These are phyloP conservation scores for Hystrix brachyura DNA, from an alignment of 2,113 vertebrate species.

Conservation along the genomic window DNA sequence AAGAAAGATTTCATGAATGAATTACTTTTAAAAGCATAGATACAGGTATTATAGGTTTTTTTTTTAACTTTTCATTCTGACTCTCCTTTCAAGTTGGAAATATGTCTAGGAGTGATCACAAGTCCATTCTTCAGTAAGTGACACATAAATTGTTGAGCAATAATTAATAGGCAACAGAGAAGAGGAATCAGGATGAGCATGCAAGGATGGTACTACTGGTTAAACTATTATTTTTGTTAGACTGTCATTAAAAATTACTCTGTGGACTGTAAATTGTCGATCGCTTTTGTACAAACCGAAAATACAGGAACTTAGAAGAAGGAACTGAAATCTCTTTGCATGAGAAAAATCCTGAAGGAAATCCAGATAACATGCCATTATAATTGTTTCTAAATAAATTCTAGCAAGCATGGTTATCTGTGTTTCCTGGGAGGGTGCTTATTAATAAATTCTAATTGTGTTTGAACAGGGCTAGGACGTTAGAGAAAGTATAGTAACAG, in stretches of 20 bases:
- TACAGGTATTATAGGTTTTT: background rate
- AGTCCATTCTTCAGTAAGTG: background rate
- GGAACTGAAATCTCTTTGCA: background rate
- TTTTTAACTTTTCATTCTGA: background rate
- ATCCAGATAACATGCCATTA: background rate
- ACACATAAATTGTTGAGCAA: background rate
- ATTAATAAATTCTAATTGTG: background rate
- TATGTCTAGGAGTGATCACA: background rate
- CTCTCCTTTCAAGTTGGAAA: background rate
- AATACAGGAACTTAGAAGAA: constrained; percentile 4
- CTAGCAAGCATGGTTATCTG: background rate
- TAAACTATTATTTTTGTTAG: background rate
- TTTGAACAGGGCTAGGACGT: background rate
- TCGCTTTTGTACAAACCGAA: background rate
- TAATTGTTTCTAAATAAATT: constrained; percentile 41
- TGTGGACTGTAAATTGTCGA: background rate
- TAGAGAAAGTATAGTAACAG: background rate
- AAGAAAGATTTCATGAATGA: background rate
- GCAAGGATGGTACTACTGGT: background rate
- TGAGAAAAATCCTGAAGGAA: constrained; percentile 1
- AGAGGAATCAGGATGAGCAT: background rate
- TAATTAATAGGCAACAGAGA: background rate
- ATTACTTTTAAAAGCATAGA: background rate
- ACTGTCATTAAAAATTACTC: background rate
- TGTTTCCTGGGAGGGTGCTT: background rate